phyloP scores from a whole-genome alignment of 2,888 invertebrate genomes.

The Parascotia fuliginaria region DNA sequence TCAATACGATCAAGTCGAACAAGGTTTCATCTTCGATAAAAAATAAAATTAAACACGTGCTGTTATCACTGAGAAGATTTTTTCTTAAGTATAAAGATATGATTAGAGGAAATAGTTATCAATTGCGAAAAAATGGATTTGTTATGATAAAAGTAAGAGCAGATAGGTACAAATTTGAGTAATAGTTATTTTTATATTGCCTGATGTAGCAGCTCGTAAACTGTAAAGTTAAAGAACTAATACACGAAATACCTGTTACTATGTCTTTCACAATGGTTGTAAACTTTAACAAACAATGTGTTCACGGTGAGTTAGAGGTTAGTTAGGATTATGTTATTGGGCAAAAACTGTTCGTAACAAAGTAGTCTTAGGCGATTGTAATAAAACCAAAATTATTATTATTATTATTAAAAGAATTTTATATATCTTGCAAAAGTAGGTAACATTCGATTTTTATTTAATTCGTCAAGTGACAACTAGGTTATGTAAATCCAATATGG shows the following conservation, averaged over 20 bases:
- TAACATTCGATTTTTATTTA: slow-evolving; percentile 14
- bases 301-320: neutral
- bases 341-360: slow-evolving; percentile 11
- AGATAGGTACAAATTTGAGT: neutral
- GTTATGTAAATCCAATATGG: slow-evolving; percentile 27
- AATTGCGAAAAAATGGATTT: neutral
- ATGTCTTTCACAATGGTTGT: slow-evolving; percentile 11
- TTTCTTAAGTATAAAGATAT: neutral
- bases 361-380: slow-evolving; percentile 21
- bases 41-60: neutral
- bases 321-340: slow-evolving; percentile 7
- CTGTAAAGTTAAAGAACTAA: too few species aligned
- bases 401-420: slow-evolving; percentile 9
- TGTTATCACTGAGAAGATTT: neutral
- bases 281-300: slow-evolving; percentile 24
- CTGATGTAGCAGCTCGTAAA: neutral
- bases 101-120: neutral
- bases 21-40: neutral
- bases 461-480: slow-evolving; percentile 15
- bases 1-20: neutral
- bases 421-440: neutral
- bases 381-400: slow-evolving; percentile 18
- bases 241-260: too few species aligned
- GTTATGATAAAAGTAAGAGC: neutral
- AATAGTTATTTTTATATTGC: neutral